These are phyloP conservation scores for Drymodes brunneopygia DNA, from an alignment of 2,113 vertebrate species.

Conservation along the genomic window DNA sequence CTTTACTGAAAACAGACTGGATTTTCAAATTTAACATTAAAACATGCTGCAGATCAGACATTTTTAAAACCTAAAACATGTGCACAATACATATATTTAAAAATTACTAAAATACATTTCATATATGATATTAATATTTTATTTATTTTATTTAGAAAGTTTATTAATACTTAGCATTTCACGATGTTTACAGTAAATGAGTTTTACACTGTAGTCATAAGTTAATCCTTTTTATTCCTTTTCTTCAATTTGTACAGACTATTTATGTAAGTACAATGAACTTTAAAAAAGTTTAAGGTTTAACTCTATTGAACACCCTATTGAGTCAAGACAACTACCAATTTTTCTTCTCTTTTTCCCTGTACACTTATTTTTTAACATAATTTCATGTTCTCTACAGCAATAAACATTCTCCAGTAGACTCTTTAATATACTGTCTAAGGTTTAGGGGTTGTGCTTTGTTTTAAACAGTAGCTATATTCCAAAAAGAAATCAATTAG, in stretches of 20 bases:
- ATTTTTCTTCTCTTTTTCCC: background rate
- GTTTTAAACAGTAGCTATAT: background rate
- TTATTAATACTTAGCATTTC: background rate
- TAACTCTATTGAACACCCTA: background rate
- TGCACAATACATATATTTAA: background rate
- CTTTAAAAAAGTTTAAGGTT: background rate
- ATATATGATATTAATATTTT: background rate
- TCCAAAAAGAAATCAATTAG: background rate
- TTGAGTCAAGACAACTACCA: background rate
- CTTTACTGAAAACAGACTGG: background rate
- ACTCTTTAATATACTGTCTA: background rate
- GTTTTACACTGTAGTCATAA: background rate
- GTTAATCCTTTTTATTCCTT: background rate
- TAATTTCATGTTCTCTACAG: background rate
- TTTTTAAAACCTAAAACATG: background rate
- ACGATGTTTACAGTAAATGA: background rate
- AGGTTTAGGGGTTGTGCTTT: background rate
- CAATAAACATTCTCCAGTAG: background rate
- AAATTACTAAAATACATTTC: background rate
- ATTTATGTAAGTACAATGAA: background rate
- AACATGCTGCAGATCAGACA: background rate
- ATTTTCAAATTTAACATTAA: background rate
- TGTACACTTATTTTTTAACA: background rate
- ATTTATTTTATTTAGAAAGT: background rate
- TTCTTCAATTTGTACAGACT: background rate